Evolutionary conservation across 2,113 vertebrate genomes (phyloP).

Genomic region (Eonycteris spelaea): DNA sequence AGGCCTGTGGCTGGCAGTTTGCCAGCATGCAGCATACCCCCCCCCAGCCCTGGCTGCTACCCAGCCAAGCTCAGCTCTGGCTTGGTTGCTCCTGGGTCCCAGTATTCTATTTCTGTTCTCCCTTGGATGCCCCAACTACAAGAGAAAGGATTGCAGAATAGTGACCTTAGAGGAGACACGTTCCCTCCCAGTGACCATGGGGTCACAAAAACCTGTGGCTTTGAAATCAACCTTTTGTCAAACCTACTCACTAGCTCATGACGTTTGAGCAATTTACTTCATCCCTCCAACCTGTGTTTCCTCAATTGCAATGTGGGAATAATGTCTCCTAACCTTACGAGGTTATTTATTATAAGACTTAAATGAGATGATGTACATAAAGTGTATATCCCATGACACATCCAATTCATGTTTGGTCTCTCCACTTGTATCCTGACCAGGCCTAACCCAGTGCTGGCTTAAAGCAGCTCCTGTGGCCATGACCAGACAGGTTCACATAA

Average conservation of each 20-base stretch:
- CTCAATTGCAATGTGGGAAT: neutral
- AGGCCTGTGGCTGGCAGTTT: neutral
- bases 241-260: too few species aligned
- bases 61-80: neutral
- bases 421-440: neutral
- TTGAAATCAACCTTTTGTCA: neutral
- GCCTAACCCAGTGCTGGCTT: neutral
- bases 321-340: neutral
- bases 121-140: neutral
- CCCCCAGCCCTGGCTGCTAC: neutral
- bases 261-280: neutral
- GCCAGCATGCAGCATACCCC: neutral
- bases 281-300: neutral
- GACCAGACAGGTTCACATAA: slow-evolving; percentile 3
- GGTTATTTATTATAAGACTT: neutral
- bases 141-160: neutral
- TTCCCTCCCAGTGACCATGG: neutral
- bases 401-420: neutral
- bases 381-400: neutral
- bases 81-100: neutral
- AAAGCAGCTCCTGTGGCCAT: neutral
- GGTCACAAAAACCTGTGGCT: neutral
- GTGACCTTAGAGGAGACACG: neutral
- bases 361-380: neutral
- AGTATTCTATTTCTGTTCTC: neutral